Conservation (phyloP, 2,797 vertebrate species). For the Tenualosa ilisha region DNA sequence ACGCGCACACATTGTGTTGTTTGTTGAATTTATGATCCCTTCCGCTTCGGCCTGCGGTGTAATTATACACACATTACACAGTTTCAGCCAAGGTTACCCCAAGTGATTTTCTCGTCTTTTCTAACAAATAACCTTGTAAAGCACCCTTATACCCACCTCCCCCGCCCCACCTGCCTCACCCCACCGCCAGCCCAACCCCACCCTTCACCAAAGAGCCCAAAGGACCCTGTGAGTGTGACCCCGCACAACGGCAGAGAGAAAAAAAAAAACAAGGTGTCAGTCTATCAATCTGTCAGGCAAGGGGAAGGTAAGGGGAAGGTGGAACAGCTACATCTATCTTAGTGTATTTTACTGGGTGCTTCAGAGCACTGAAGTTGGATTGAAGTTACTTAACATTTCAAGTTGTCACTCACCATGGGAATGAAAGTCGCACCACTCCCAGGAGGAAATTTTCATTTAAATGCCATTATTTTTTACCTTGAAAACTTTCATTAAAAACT, state of each 20-base stretch:
- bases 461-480: background rate
- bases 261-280: background rate
- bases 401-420: background rate
- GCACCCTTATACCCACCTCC: slow-evolving; percentile 22
- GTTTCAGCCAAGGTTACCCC: slow-evolving; percentile 65
- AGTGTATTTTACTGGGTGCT: background rate
- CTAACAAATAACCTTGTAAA: slow-evolving; percentile 61
- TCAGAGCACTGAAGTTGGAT: background rate
- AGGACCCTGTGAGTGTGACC: background rate
- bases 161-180: slow-evolving; percentile 55
- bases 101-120: slow-evolving; percentile 46
- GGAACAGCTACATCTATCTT: background rate
- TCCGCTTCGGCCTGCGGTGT: slow-evolving; percentile 70
- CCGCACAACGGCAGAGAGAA: background rate
- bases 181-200: slow-evolving; percentile 58
- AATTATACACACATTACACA: slow-evolving; percentile 77
- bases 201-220: background rate
- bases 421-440: background rate
- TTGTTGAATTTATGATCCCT: slow-evolving; percentile 73
- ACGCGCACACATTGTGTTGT: slow-evolving; percentile 68
- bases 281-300: background rate
- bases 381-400: background rate
- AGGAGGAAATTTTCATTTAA: background rate
- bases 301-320: background rate
- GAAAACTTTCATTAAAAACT: background rate